Evolutionary conservation across 2,888 invertebrate genomes (phyloP), one percentile per base, ranked within the genome.

Genomic region (Dorcus parallelipipedus): DNA sequence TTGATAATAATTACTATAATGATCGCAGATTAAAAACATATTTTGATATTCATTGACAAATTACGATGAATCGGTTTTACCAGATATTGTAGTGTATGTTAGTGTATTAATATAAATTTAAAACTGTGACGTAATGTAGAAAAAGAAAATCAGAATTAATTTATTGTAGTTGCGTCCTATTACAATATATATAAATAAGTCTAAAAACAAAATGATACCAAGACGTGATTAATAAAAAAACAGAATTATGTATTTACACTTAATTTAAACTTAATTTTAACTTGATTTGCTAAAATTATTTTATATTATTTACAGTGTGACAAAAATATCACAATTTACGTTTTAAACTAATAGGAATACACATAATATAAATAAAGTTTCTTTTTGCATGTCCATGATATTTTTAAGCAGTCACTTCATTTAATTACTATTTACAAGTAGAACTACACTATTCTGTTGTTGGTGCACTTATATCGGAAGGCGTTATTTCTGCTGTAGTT

Each of bases 311-410:
- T 58, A 62, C 61, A 64, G 56, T 59, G 60, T 59, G 59, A 62
- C 63, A 62, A 61, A 65, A 63, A 64, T 65, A 63, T 65, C 65
- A 64, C 63, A 59, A 63, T 42, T 55, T 9, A 41, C 23, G 20
- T 38, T 51, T 51, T 45, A 45, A 45, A 45, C 23, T 10, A 45
- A n/a, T 20, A 45, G 45, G 14, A 45, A n/a, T 45, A 45, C 17
- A n/a, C 17, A 45, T 20, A 45, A 45, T 45, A 45, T 45, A 45
- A 45, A 45, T 45, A 45, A 45, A 45, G 14, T 45, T 45, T 45
- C 14, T 45, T 45, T 9, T 23, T 45, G 23, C 20, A n/a, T 45
- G 45, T 17, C 23, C 45, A 45, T 17, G 26, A 33, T 33, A 33
- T 33, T 33, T 10, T 43, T 59, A 55, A 47, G 48, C 56, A 45